Percentiles rank a stretch among this genome's conserved stretches.
phyloP scores from a whole-genome alignment of 1,140 invertebrate species.

The Euborellia annulipes region DNA sequence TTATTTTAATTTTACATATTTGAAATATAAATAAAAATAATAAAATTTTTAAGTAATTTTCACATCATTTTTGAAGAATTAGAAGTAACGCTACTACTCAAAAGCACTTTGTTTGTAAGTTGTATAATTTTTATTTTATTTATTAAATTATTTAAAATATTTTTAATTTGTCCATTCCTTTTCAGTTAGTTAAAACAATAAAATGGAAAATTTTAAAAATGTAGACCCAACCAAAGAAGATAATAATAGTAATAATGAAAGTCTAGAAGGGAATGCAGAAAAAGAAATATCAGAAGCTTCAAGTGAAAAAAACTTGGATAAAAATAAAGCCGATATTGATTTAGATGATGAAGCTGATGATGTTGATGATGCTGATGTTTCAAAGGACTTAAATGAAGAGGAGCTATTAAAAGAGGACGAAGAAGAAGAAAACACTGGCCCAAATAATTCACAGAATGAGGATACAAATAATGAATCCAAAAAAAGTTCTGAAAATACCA shows the following conservation, averaged over 20 bases:
- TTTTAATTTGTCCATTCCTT: no score
- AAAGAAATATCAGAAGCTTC: background rate
- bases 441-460: slow-evolving; percentile 9
- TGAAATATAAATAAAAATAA: no score
- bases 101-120: no score
- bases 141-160: no score
- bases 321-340: background rate
- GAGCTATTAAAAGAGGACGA: slow-evolving; percentile 15
- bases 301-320: slow-evolving; percentile 3
- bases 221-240: slow-evolving; percentile 7
- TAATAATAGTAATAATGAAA: slow-evolving; percentile 9
- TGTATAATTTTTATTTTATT: no score
- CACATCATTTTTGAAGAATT: no score
- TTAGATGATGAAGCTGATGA: background rate
- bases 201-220: no score
- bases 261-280: slow-evolving; percentile 7
- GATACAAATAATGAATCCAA: slow-evolving; percentile 11
- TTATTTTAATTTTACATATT: no score
- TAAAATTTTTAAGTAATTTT: no score
- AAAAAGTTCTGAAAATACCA: slow-evolving; percentile 9
- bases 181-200: no score
- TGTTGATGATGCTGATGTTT: slow-evolving; percentile 6
- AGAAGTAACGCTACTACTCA: no score
- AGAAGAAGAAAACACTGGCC: slow-evolving; percentile 13
- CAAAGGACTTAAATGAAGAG: slow-evolving; percentile 13